phyloP scores from a whole-genome alignment of 2,113 vertebrate genomes.

The Lamprologus ornatipinnis region DNA sequence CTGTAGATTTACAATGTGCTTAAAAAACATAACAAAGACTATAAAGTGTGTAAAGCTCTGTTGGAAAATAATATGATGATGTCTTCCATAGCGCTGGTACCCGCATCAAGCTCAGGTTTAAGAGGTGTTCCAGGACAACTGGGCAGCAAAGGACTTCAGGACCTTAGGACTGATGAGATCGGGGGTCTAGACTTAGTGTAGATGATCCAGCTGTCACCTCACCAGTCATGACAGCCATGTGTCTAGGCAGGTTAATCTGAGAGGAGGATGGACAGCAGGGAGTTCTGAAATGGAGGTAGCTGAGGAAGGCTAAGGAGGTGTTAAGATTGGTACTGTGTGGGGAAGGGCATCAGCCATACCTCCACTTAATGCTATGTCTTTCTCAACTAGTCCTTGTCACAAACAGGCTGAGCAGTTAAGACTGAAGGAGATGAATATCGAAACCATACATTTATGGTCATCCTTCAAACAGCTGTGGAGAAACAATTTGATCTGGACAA shows the following conservation, averaged over 20 bases:
- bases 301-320: neutral
- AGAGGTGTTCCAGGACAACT: neutral
- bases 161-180: neutral
- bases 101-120: neutral
- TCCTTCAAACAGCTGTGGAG: neutral
- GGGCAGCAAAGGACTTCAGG: neutral
- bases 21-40: neutral
- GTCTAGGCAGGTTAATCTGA: neutral
- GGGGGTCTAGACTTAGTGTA: neutral
- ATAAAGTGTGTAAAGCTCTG: neutral
- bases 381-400: neutral
- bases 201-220: neutral
- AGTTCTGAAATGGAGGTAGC: neutral
- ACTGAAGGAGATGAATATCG: neutral
- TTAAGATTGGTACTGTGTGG: neutral
- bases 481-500: neutral
- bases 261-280: neutral
- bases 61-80: neutral
- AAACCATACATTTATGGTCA: neutral
- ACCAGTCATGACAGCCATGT: neutral
- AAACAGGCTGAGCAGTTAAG: neutral
- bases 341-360: neutral
- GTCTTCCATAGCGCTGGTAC: neutral
- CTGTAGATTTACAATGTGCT: neutral
- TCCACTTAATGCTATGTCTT: neutral